These are phyloP conservation scores for Gasterosteus aculeatus DNA, from an alignment of 2,113 vertebrate genomes.

Conservation along the genomic window DNA sequence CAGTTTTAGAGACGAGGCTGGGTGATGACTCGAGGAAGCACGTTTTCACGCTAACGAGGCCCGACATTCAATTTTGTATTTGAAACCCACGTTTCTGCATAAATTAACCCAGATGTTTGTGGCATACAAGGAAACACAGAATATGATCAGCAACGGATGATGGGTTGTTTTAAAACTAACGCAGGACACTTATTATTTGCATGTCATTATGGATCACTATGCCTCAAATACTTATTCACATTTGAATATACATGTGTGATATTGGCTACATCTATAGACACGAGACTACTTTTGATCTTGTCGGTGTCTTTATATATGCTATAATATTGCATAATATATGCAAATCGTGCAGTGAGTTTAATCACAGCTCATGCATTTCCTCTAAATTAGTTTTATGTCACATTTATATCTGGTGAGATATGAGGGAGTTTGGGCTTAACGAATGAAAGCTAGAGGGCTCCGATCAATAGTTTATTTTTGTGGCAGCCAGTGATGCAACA, in stretches of 20 bases:
- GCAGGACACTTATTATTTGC: background rate
- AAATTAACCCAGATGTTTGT: background rate
- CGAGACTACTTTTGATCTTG: background rate
- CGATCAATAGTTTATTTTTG: constrained; percentile 45
- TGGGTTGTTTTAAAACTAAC: background rate
- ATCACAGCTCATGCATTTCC: background rate
- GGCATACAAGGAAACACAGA: background rate
- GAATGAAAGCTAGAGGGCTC: background rate
- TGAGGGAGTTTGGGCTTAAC: background rate
- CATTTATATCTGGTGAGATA: background rate
- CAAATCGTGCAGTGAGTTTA: background rate
- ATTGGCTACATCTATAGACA: background rate
- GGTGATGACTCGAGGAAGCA: constrained; percentile 16
- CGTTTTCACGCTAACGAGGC: background rate
- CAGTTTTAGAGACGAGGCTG: constrained; percentile 16
- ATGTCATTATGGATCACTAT: background rate
- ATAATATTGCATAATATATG: background rate
- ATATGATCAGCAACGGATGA: background rate
- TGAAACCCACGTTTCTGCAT: background rate
- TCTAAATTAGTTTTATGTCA: background rate
- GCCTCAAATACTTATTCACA: background rate
- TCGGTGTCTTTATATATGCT: background rate
- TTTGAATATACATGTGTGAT: background rate
- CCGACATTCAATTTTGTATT: background rate
- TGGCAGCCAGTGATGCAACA: constrained; percentile 29